A percentile compares a stretch with the other conserved stretches of the same genome.
phyloP scores from a whole-genome alignment of 1,140 invertebrate genomes.

The Monomorium pharaonis region DNA sequence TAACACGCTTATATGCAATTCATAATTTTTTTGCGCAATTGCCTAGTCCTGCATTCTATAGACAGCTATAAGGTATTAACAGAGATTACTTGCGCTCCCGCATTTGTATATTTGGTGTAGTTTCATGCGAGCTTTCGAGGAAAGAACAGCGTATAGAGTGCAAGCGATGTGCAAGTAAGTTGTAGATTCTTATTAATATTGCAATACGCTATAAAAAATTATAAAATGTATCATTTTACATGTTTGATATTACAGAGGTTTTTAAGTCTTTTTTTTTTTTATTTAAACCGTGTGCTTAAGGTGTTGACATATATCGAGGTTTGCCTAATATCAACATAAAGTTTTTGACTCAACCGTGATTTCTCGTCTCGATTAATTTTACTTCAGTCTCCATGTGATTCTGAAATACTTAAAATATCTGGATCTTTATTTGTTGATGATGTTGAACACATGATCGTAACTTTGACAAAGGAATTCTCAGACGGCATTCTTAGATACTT shows the following conservation, averaged over 20 bases:
- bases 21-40: constrained; percentile 16
- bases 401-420: constrained; percentile 78
- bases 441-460: constrained; percentile 76
- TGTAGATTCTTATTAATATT: neutral
- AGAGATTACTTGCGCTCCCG: constrained; percentile 2
- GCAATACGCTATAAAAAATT: neutral
- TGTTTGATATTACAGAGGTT: neutral
- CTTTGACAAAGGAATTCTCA: constrained; percentile 78
- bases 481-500: constrained; percentile 76
- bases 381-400: constrained; percentile 74
- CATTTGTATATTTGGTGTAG: neutral
- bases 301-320: too few relatives aligned
- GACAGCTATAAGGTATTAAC: neutral
- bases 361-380: constrained; percentile 70
- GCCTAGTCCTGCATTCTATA: constrained; percentile 26
- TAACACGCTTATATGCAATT: constrained; percentile 35
- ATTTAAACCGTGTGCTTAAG: constrained; percentile 67
- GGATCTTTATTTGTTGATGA: constrained; percentile 72
- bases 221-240: neutral
- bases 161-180: neutral
- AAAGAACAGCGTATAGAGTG: neutral
- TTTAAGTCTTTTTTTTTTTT: constrained; percentile 8
- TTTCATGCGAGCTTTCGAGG: constrained; percentile 10
- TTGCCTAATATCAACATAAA: constrained; percentile 56
- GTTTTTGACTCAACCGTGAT: too few relatives aligned